Conservation (phyloP, 2,888 invertebrate species). For the Hedya salicella region DNA sequence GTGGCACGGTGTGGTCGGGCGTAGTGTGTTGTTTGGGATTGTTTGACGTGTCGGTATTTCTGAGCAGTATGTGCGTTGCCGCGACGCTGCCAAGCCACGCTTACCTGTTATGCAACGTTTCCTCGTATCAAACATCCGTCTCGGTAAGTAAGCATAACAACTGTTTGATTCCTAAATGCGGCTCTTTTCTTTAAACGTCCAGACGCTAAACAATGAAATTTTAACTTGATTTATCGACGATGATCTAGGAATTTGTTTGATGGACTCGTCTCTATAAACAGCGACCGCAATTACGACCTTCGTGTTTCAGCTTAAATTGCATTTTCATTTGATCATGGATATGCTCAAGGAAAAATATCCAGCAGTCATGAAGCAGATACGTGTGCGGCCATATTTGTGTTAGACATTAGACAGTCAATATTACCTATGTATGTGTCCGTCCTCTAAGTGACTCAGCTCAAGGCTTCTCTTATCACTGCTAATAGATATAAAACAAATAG, state of each 20-base stretch:
- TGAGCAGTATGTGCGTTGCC: constrained; percentile 59
- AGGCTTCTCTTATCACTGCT: constrained; percentile 51
- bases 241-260: constrained; percentile 11
- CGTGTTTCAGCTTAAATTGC: constrained; percentile 23
- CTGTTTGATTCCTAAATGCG: constrained; percentile 21
- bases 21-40: constrained; percentile 51
- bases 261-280: constrained; percentile 6
- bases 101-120: constrained; percentile 72
- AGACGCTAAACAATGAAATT: constrained; percentile 10
- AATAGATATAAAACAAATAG: constrained; percentile 47
- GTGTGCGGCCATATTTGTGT: constrained; percentile 69
- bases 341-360: constrained; percentile 30
- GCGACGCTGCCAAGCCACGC: constrained; percentile 57
- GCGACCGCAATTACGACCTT: background rate
- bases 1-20: constrained; percentile 54
- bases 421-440: constrained; percentile 57
- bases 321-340: constrained; percentile 35
- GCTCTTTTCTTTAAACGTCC: constrained; percentile 14
- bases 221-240: constrained; percentile 13
- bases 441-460: constrained; percentile 63
- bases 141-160: constrained; percentile 62
- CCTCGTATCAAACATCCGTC: constrained; percentile 55
- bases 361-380: constrained; percentile 50
- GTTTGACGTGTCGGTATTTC: constrained; percentile 56
- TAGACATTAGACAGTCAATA: constrained; percentile 66